Evolutionary conservation across 2,888 invertebrate genomes (phyloP), one percentile per base, ranked within the genome.

Genomic region (Cataglyphis cursor): DNA sequence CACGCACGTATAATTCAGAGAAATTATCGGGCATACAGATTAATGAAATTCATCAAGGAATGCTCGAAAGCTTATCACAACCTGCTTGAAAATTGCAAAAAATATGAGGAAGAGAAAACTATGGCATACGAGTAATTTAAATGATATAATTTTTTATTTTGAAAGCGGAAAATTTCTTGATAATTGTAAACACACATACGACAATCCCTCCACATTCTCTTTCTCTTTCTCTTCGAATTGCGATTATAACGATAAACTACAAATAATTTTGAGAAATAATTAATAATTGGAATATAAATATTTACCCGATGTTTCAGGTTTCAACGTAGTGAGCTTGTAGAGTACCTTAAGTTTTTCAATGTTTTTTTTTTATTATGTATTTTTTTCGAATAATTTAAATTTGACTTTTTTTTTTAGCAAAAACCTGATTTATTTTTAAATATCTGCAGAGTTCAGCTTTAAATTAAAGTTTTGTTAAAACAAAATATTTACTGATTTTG

Each of bases 1-100:
- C 81, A 89, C 0, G 90, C 90, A 1, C 93, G 96, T 10, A 94
- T 96, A 62, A 97, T 98, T 88, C 97, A 98, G 92, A 95, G 97
- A 84, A 96, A 96, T 78, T 97, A 96, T 91, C 95, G 96, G 84
- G 96, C 96, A 68, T 96, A 96, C 94, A 96, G 95, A 91, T 96
- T 96, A 81, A 93, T 95, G 87, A 95, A 95, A 86, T 94, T 95
- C 24, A 94, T 97, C 6, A 95, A 95, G 89, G 90, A 94, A 64
- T 94, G 95, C 12, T 96, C 96, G n/a, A 93, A 91, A 5, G 95
- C 96, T 84, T 96, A 96, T 91, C 94, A 95, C 91, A 93, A 94
- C 85, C 91, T 95, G 31, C 81, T 96, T 92, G 96, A 94, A 84
- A 95, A 96, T 90, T 96, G 96, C 92, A 95, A 95, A 48, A 95